Evolutionary conservation across 2,888 invertebrate species (phyloP).

Genomic region (Metacarcinus magister): DNA sequence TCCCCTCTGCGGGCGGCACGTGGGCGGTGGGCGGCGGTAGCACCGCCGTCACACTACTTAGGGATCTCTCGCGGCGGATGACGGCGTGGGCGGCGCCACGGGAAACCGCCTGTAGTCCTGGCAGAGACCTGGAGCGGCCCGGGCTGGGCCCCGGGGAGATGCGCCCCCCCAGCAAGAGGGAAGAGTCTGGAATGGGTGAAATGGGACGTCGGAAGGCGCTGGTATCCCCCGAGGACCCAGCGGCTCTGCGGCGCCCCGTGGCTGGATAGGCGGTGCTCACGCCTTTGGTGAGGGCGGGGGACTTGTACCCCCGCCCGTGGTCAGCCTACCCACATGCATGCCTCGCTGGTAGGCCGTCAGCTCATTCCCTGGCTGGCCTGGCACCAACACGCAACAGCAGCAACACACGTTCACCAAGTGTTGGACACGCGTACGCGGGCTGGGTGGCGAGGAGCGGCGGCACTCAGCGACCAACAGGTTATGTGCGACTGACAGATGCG

Average conservation of each 20-base stretch:
- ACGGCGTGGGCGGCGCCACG: conserved; percentile 46
- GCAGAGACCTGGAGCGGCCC: conserved; percentile 70
- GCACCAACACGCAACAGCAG: background rate
- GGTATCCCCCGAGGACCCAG: conserved; percentile 69
- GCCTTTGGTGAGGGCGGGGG: conserved; percentile 65
- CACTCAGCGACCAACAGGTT: conserved; percentile 70
- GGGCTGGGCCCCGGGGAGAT: conserved; percentile 51
- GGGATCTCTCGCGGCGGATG: conserved; percentile 63
- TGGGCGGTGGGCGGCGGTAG: conserved; percentile 54
- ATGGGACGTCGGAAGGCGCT: conserved; percentile 47
- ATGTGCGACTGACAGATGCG: conserved; percentile 66
- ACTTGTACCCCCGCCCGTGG: conserved; percentile 65
- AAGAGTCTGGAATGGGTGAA: conserved; percentile 56
- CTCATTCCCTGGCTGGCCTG: background rate
- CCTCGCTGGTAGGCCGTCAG: background rate
- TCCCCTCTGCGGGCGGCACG: conserved; percentile 57
- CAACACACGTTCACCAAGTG: background rate
- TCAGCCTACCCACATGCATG: conserved; percentile 38
- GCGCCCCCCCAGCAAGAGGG: conserved; percentile 68
- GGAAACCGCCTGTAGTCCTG: conserved; percentile 57
- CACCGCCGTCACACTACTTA: conserved; percentile 55
- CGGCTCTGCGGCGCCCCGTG: conserved; percentile 61
- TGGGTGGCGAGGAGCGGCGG: background rate
- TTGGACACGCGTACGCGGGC: background rate
- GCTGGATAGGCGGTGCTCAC: conserved; percentile 45